These are phyloP conservation scores for Caenorhabditis wallacei DNA, from an alignment of 2,888 invertebrate species.

Conservation along the genomic window DNA sequence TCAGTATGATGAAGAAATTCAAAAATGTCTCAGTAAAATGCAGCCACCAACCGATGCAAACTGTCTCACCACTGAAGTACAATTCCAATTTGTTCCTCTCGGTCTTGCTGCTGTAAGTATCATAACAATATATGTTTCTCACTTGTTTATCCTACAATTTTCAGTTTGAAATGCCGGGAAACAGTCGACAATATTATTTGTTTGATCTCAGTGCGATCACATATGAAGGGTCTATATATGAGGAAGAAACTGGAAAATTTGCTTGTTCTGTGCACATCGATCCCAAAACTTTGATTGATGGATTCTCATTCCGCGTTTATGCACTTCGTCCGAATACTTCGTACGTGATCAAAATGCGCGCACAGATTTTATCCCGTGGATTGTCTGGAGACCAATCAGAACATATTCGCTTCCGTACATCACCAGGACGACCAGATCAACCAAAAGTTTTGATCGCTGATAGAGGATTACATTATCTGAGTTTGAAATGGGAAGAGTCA, in stretches of 20 bases:
- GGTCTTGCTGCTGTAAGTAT: not conserved
- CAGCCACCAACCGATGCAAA: not conserved
- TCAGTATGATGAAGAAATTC: not conserved
- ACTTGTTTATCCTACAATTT: not conserved
- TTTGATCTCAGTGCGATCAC: not conserved
- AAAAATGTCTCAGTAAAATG: not conserved
- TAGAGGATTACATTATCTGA: slow-evolving; percentile 66
- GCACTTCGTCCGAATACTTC: slow-evolving; percentile 77
- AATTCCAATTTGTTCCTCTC: not conserved
- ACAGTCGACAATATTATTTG: not conserved
- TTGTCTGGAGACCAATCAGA: slow-evolving; percentile 83
- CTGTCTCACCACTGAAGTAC: not conserved
- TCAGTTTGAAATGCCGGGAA: not conserved
- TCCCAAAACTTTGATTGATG: not conserved
- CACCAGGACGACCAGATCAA: slow-evolving; percentile 90
- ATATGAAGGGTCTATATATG: not conserved
- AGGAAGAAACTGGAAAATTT: not conserved
- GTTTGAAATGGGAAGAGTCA: slow-evolving; percentile 71
- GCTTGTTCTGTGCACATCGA: not conserved
- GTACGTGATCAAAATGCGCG: slow-evolving; percentile 76
- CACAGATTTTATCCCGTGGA: slow-evolving; percentile 75
- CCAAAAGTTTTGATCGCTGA: slow-evolving; percentile 82
- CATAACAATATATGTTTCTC: too few relatives aligned
- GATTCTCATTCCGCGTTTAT: slow-evolving; percentile 59
- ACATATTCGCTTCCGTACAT: slow-evolving; percentile 88